Base-by-base conservation (phyloP, 2,888 invertebrate genomes). In the Diabrotica balteata region DNA sequence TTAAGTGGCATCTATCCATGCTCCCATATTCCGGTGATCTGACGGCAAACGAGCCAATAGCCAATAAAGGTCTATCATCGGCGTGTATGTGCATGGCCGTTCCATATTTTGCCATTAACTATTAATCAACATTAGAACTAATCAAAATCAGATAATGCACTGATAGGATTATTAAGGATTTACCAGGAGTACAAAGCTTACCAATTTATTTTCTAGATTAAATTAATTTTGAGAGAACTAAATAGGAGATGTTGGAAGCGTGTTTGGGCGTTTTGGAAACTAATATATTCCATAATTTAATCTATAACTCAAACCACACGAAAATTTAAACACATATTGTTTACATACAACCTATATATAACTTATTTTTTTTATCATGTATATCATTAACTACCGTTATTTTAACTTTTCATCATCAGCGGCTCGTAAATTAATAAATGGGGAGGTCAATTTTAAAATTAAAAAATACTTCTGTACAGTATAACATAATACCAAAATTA, bases 71-170 rank as follows among this genome's bases (percentile, higher is more conserved):
- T n/a, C 54, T 49, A 57, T 63, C 50, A 63, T 32, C 32, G 32
- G 32, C 32, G 50, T 63, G 44, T 8, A 44, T 52, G 11, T 64
- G 42, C 64, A 58, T 59, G 46, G 55, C 8, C 58, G 50, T 58
- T 57, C 58, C 64, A 64, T 58, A 57, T 63, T 63, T 63, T 51
- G 50, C 52, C 52, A 58, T 63, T 45, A 51, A 42, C 51, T 43
- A 46, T 58, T 64, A 64, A 64, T 64, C 58, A 52, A 58, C 52
- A 64, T 58, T 64, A 64, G 58, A 70, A 61, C 68, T 68, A 72
- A 72, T 72, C 63, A 70, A 68, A 72, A 68, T 65, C 68, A 59
- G 70, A 72, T 68, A 66, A 70, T 64, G 47, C 57, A 63, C 49
- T 59, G 68, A 72, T 66, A 66, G 69, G 53, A 63, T 65, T 58